Evolutionary conservation across 1,140 invertebrate genomes (phyloP), one percentile per base, ranked within the genome.

Genomic region (Goniozus legneri): DNA sequence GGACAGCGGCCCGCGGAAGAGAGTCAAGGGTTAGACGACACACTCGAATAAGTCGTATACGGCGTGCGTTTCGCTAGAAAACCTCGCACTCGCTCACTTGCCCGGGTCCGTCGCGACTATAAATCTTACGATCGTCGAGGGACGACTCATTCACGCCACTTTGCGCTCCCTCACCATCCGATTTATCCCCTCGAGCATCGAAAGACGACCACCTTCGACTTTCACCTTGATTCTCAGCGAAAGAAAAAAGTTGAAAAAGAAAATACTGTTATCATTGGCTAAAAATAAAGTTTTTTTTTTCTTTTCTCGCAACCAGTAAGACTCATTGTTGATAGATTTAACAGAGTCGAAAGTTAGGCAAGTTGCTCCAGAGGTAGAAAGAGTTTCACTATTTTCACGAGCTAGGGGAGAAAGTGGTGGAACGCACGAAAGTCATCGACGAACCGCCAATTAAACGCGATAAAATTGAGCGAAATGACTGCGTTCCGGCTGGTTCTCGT

Each of bases 51-150:
- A 12, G n/a, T n/a, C n/a, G n/a, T n/a, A n/a, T n/a, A n/a, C n/a
- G n/a, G n/a, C n/a, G n/a, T n/a, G n/a, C n/a, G n/a, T n/a, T n/a
- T n/a, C n/a, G n/a, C n/a, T n/a, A n/a, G n/a, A n/a, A n/a, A n/a
- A n/a, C n/a, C n/a, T n/a, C n/a, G n/a, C n/a, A n/a, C 32, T 14
- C 12, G 50, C 55, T 50, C 38, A 50, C 43, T 52, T 38, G 38
- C 14, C 48, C 50, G 35, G 4, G 24, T 52, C 52, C 57, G 42
- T 52, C 52, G 52, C 62, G 57, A 64, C 71, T 64, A 73, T 73
- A 73, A 73, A 73, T 73, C 71, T 73, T 67, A 67, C 65, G 61
- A 67, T 71, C 67, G 65, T 70, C 67, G 66, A 65, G 69, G 69
- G 67, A 69, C 65, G 65, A 69, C 67, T 71, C 69, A 70, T 73